Evolutionary conservation across 2,113 vertebrate genomes (phyloP).

Genomic region (Myrmecobius fasciatus): DNA sequence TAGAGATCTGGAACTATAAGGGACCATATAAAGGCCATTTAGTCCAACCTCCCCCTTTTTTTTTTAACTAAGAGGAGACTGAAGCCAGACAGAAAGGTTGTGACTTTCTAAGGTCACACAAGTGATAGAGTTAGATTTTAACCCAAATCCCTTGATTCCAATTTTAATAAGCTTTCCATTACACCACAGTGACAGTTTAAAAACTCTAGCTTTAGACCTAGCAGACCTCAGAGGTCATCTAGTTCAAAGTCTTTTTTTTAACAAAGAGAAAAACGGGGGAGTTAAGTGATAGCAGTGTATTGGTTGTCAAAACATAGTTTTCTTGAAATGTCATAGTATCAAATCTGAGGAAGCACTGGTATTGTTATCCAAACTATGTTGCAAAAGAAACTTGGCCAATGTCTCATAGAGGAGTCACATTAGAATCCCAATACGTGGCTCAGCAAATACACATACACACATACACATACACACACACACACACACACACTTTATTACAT

Average conservation of each 20-base stretch:
- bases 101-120: not conserved
- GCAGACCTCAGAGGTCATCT: not conserved
- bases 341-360: not conserved
- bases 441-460: not conserved
- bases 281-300: not conserved
- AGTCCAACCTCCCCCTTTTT: not conserved
- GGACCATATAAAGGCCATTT: not conserved
- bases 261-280: not conserved
- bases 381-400: constrained; percentile 14
- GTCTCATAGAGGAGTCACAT: not conserved
- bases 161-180: not conserved
- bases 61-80: not conserved
- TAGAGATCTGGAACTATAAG: not conserved
- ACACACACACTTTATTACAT: not conserved
- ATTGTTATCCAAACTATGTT: constrained; percentile 28
- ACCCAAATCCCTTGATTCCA: not conserved
- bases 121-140: not conserved
- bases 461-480: too few species aligned
- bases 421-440: not conserved
- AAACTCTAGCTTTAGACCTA: not conserved
- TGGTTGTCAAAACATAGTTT: not conserved
- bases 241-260: not conserved
- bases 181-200: not conserved
- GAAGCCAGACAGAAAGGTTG: not conserved
- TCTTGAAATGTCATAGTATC: not conserved